A percentile compares a stretch with the other conserved stretches of the same genome.
phyloP scores from a whole-genome alignment of 2,113 vertebrate genomes.

The Semicossyphus pulcher region DNA sequence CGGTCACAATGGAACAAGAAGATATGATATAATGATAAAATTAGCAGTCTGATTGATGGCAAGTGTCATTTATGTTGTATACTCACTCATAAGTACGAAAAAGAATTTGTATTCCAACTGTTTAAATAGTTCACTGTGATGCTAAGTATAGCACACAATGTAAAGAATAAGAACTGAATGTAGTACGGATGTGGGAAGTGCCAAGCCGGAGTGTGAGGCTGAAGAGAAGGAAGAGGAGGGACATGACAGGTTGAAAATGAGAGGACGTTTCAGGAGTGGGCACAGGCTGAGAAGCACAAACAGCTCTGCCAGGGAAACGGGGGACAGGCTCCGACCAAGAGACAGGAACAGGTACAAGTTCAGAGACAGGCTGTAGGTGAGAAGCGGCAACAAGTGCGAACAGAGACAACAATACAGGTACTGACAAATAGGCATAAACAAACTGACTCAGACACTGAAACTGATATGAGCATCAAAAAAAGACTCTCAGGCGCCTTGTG shows the following conservation, averaged over 20 bases:
- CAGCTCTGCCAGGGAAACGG: not conserved
- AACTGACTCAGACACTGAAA: not conserved
- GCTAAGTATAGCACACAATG: not conserved
- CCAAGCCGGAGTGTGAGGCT: not conserved
- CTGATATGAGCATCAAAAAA: not conserved
- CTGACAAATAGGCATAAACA: not conserved
- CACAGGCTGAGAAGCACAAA: conserved; percentile 2
- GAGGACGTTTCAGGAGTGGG: conserved; percentile 1
- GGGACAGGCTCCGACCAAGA: not conserved
- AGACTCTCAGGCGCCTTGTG: not conserved
- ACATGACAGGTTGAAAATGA: conserved; percentile 7
- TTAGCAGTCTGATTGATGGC: too few species aligned
- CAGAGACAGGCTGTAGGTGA: not conserved
- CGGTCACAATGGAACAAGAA: too few species aligned
- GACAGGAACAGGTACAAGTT: conserved; percentile 3
- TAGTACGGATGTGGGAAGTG: not conserved
- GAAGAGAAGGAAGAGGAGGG: not conserved
- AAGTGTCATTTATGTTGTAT: too few species aligned
- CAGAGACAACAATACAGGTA: not conserved
- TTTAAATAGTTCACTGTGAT: too few species aligned
- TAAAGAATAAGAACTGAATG: not conserved
- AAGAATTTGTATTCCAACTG: too few species aligned
- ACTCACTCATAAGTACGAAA: too few species aligned
- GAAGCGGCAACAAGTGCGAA: not conserved
- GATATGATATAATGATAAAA: too few species aligned